Conservation (phyloP, 2,888 invertebrate species). For the Julus scanicus region DNA sequence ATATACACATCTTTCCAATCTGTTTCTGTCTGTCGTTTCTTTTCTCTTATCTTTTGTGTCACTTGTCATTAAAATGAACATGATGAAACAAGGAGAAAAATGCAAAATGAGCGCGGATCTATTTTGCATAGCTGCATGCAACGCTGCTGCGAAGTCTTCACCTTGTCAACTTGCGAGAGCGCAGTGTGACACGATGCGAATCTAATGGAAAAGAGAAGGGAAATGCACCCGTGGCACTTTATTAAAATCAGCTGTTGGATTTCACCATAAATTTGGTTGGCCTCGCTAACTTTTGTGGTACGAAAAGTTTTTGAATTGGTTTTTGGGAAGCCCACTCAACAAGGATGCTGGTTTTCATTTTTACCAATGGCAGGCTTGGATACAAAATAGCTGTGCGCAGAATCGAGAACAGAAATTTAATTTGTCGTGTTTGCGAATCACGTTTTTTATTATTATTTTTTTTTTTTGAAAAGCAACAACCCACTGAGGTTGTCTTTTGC, state of each 20-base stretch:
- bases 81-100: conserved; percentile 38
- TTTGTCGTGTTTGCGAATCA: too few species aligned
- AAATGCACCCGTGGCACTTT: conserved; percentile 3
- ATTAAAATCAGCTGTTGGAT: conserved; percentile 40
- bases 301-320: too few species aligned
- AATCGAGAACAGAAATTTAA: too few species aligned
- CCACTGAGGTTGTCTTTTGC: neutral
- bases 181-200: neutral
- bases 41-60: conserved; percentile 28
- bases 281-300: neutral
- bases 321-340: neutral
- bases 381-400: too few species aligned
- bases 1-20: conserved; percentile 22
- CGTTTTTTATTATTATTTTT: neutral
- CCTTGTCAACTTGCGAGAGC: neutral
- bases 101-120: conserved; percentile 10
- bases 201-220: neutral
- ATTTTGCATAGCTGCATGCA: neutral
- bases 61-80: conserved; percentile 47
- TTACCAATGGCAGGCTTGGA: neutral
- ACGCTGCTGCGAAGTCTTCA: neutral
- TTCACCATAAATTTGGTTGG: conserved; percentile 7
- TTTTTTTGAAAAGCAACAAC: neutral
- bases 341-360: neutral
- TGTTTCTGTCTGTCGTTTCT: conserved; percentile 47